Evolutionary conservation across 1,140 invertebrate species (phyloP).

Genomic region (Diorhabda sublineata): DNA sequence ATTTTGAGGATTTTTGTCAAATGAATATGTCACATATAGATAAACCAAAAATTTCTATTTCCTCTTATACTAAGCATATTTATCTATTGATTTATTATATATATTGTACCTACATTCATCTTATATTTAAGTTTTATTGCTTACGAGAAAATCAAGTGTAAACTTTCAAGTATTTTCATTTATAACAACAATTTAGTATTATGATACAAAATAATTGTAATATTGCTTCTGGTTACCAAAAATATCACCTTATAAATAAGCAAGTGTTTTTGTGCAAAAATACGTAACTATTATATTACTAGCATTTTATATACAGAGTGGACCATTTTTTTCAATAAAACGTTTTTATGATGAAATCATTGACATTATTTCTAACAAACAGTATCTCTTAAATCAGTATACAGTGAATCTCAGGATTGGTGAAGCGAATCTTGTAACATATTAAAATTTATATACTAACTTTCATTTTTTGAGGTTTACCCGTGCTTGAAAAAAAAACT

Average conservation of each 20-base stretch:
- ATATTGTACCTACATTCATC: conserved; percentile 22
- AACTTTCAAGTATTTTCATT: conserved; percentile 21
- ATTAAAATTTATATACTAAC: too few relatives aligned
- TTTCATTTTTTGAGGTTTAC: too few relatives aligned
- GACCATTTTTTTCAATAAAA: too few relatives aligned
- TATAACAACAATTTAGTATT: conserved; percentile 5
- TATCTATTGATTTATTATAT: conserved; percentile 18
- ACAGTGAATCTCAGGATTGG: too few relatives aligned
- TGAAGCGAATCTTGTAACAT: too few relatives aligned
- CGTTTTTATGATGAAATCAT: too few relatives aligned
- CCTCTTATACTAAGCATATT: conserved; percentile 15
- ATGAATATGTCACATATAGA: background rate
- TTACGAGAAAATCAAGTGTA: conserved; percentile 31
- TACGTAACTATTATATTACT: conserved; percentile 34
- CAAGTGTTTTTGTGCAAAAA: conserved; percentile 34
- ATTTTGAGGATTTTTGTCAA: background rate
- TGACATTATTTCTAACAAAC: too few relatives aligned
- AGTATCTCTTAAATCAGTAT: too few relatives aligned
- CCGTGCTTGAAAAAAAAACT: too few relatives aligned
- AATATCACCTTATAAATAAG: conserved; percentile 40
- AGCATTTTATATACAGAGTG: conserved; percentile 25
- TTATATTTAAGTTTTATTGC: conserved; percentile 37
- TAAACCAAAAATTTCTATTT: background rate
- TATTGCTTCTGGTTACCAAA: conserved; percentile 44
- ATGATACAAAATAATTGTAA: conserved; percentile 31